Conservation (phyloP, 2,797 vertebrate species). For the Malacoctenus gilli region DNA sequence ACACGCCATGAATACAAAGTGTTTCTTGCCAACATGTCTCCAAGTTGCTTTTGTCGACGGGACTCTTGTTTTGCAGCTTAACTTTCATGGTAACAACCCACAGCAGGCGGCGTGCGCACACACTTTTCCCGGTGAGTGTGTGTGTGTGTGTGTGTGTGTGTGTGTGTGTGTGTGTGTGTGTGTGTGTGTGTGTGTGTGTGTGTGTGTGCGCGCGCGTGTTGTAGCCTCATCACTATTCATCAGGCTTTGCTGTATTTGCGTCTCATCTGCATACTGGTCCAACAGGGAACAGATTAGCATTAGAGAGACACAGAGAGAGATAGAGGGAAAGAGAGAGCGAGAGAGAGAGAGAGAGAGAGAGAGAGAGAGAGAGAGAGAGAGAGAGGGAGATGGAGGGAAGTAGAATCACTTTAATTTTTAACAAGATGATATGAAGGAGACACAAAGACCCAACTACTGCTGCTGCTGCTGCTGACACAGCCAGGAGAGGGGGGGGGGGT, state of each 20-base stretch:
- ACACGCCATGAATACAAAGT: slow-evolving; percentile 1
- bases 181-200: slow-evolving; percentile 8
- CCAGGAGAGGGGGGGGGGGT: slow-evolving; percentile 51
- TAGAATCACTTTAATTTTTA: slow-evolving; percentile 86
- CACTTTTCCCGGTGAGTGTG: neutral
- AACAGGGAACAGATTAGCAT: slow-evolving; percentile 84
- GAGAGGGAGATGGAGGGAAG: slow-evolving; percentile 65
- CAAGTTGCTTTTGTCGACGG: neutral
- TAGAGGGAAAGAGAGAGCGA: slow-evolving; percentile 65
- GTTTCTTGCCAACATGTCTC: neutral
- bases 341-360: slow-evolving; percentile 65
- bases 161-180: too few relatives aligned
- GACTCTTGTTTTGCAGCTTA: neutral
- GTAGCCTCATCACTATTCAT: slow-evolving; percentile 81
- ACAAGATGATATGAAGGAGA: slow-evolving; percentile 83
- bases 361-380: slow-evolving; percentile 70
- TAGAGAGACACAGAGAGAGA: too few relatives aligned
- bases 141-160: too few relatives aligned
- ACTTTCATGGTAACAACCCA: neutral
- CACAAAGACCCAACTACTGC: slow-evolving; percentile 71
- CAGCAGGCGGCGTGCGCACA: neutral
- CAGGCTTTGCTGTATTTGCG: slow-evolving; percentile 70
- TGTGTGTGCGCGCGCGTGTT: slow-evolving; percentile 35
- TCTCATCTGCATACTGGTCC: slow-evolving; percentile 82
- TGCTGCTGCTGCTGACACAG: slow-evolving; percentile 72